A percentile compares a stretch with the other conserved stretches of the same genome.
phyloP scores from a whole-genome alignment of 2,888 invertebrate species.

The Cyclophora punctaria region DNA sequence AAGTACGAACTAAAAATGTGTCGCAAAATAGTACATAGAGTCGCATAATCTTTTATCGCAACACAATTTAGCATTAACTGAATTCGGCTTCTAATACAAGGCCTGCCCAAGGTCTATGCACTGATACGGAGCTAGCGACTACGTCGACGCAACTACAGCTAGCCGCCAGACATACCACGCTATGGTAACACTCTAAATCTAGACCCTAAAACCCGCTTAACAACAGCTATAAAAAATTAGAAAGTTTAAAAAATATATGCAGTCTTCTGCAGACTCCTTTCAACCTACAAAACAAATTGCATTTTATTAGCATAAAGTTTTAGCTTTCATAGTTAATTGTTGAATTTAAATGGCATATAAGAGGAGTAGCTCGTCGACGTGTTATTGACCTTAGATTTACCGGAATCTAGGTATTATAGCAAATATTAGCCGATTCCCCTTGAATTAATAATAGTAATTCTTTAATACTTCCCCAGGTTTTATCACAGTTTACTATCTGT shows the following conservation, averaged over 20 bases:
- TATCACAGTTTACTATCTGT: too few species aligned
- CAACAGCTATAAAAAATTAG: constrained; percentile 64
- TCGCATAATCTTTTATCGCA: constrained; percentile 8
- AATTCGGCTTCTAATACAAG: constrained; percentile 9
- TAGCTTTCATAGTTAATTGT: constrained; percentile 60
- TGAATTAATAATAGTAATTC: neutral
- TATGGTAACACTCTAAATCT: constrained; percentile 33
- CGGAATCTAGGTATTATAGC: constrained; percentile 19
- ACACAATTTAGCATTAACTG: constrained; percentile 6
- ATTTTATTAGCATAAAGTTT: constrained; percentile 67
- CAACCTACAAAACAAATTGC: constrained; percentile 69
- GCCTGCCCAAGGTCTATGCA: constrained; percentile 11
- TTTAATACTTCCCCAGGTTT: too few species aligned
- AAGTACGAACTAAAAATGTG: too few species aligned
- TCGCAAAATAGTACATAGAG: neutral
- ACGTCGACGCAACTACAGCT: constrained; percentile 3
- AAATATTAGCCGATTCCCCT: neutral
- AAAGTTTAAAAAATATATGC: constrained; percentile 59
- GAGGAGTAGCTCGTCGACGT: constrained; percentile 38
- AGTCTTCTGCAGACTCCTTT: constrained; percentile 60
- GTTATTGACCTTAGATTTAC: constrained; percentile 45
- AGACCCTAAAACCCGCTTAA: constrained; percentile 66
- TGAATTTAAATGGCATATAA: constrained; percentile 48
- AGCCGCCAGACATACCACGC: constrained; percentile 25
- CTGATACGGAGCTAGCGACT: constrained; percentile 1